Base-by-base conservation (phyloP, 2,888 invertebrate genomes). In the Eupeodes luniger region DNA sequence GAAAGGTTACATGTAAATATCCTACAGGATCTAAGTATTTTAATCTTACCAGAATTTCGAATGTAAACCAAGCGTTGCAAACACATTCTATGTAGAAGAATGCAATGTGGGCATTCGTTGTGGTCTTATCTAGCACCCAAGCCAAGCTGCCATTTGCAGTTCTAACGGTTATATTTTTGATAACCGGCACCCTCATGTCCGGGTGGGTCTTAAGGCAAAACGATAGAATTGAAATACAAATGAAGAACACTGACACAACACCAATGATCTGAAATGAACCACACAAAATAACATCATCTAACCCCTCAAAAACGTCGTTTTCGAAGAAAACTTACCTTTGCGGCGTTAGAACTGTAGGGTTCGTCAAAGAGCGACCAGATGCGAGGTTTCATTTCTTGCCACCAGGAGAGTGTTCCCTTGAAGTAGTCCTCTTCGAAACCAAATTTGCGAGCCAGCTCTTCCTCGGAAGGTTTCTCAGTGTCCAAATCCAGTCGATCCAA, bases 151-250 rank as follows among this genome's bases (percentile, higher is more conserved):
- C 96, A 92, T 95, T 95, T 64, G 97, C 96, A 62, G 96, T 97
- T 91, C 95, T 95, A 47, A 98, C 97, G 89, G 96, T 95, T 92
- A 96, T 95, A 94, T 97, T 97, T 91, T 95, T 95, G 91, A 98
- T 97, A 91, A 97, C 96, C 89, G 98, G 98, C 92, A 98, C 98
- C 92, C 99, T 95, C 97, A 99, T 98, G 94, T 98, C 99, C 90
- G 99, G 99, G 94, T 99, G 99, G 67, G 99, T 99, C 95, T 99
- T 99, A 93, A 99, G 96, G 95, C 99, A 99, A 95, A 99, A 99
- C 91, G 99, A 99, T 94, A 99, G 95, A 94, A 99, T 99, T 91
- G 99, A 99, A 91, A 99, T 97, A 95, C 99, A 98, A 94, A 99
- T 99, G 96, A 99, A 99, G 95, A 99, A 99, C 92, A 99, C 99